These are phyloP conservation scores for Dipus sagitta DNA, from an alignment of 2,797 vertebrate species.

Conservation along the genomic window DNA sequence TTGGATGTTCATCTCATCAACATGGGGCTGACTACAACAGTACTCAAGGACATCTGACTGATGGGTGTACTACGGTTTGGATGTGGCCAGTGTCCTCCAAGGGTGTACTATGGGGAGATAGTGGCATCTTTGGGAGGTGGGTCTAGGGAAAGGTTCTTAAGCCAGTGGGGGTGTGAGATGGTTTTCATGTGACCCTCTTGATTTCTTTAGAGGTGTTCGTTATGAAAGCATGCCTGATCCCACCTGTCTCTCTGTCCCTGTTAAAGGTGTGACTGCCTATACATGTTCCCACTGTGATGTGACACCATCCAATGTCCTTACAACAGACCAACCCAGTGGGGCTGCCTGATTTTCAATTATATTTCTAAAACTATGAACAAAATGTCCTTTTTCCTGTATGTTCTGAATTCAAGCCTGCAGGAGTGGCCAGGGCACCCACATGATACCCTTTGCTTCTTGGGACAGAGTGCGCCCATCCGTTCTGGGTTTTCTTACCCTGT, in stretches of 20 bases:
- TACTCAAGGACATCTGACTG: neutral
- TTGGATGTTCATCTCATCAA: too few relatives aligned
- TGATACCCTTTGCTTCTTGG: neutral
- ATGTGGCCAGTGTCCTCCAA: neutral
- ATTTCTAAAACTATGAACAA: neutral
- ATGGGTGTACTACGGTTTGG: neutral
- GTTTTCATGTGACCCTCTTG: neutral
- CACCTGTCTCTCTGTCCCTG: neutral
- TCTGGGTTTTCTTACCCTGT: neutral
- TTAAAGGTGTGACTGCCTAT: neutral
- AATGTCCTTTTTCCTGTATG: neutral
- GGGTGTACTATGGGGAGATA: neutral
- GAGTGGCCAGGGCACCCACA: too few relatives aligned
- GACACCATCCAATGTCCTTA: neutral
- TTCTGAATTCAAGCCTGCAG: neutral
- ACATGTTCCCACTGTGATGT: neutral
- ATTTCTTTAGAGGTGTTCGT: neutral
- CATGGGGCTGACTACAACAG: too few relatives aligned
- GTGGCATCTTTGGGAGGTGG: neutral
- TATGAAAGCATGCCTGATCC: neutral
- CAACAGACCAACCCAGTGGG: neutral
- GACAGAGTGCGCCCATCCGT: neutral
- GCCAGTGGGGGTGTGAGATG: neutral
- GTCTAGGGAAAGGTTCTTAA: neutral
- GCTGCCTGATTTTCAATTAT: neutral